phyloP scores from a whole-genome alignment of 2,113 vertebrate species.

The Rhinopomastus cyanomelas region DNA sequence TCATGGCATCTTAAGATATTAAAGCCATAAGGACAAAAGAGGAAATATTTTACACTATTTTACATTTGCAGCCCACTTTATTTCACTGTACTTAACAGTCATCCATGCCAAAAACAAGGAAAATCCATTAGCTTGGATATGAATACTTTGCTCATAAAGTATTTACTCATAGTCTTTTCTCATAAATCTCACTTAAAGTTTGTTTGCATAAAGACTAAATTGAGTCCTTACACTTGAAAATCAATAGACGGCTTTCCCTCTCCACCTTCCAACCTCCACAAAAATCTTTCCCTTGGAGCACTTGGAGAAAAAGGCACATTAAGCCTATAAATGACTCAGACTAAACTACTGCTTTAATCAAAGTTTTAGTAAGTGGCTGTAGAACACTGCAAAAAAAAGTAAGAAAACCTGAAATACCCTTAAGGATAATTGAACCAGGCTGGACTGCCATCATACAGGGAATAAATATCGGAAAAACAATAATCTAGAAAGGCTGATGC shows the following conservation, averaged over 20 bases:
- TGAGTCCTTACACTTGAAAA: not conserved
- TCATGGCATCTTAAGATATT: not conserved
- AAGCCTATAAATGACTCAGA: slow-evolving; percentile 21
- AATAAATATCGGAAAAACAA: slow-evolving; percentile 65
- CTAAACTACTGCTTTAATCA: slow-evolving; percentile 41
- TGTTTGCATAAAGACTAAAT: not conserved
- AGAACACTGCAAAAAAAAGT: slow-evolving; percentile 20
- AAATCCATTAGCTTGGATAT: not conserved
- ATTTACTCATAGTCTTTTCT: not conserved
- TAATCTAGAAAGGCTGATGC: slow-evolving; percentile 43
- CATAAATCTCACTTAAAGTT: not conserved
- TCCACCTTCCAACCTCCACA: not conserved
- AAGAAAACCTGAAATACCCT: slow-evolving; percentile 21
- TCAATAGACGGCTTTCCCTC: not conserved
- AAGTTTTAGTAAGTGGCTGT: slow-evolving; percentile 16
- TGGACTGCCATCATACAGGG: slow-evolving; percentile 17
- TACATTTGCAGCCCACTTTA: not conserved
- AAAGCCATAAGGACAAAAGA: not conserved
- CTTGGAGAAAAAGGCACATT: not conserved
- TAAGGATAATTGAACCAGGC: slow-evolving; percentile 41
- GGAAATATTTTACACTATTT: not conserved
- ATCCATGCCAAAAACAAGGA: not conserved
- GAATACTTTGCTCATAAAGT: not conserved
- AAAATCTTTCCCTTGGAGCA: not conserved
- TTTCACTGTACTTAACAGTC: not conserved